phyloP scores from a whole-genome alignment of 2,113 vertebrate species.

The Cyanoramphus novaezelandiae region DNA sequence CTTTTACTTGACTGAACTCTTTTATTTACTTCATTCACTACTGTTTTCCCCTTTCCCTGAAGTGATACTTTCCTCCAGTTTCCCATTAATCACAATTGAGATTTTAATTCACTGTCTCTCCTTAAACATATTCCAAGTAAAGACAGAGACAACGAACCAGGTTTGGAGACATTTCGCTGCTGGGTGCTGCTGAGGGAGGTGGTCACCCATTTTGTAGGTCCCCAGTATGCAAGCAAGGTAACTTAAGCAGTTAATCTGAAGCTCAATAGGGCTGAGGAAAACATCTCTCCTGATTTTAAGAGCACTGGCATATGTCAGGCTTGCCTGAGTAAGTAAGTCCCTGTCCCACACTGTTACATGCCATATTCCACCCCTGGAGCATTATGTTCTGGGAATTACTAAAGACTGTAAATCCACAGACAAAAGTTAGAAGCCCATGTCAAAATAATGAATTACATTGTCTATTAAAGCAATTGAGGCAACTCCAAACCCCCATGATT shows the following conservation, averaged over 20 bases:
- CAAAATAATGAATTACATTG: not conserved
- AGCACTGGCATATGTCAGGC: not conserved
- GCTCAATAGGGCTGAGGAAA: not conserved
- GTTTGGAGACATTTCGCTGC: not conserved
- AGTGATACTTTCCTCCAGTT: not conserved
- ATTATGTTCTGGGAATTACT: not conserved
- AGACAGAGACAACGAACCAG: not conserved
- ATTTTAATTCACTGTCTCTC: not conserved
- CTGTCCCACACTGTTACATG: not conserved
- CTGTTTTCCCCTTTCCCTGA: not conserved
- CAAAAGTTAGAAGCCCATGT: not conserved
- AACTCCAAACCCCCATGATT: not conserved
- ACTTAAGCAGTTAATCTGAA: not conserved
- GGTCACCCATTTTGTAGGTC: not conserved
- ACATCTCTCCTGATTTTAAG: not conserved
- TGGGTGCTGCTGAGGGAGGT: not conserved
- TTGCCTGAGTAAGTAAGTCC: not conserved
- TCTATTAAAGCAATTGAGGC: not conserved
- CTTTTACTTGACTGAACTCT: not conserved
- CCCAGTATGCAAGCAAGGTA: not conserved
- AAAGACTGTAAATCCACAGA: not conserved
- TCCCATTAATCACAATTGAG: not conserved
- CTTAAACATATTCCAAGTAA: not conserved
- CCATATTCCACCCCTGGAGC: not conserved
- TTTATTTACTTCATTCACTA: not conserved